These are phyloP conservation scores for Serinus canaria DNA, from an alignment of 2,113 vertebrate species.

Conservation along the genomic window DNA sequence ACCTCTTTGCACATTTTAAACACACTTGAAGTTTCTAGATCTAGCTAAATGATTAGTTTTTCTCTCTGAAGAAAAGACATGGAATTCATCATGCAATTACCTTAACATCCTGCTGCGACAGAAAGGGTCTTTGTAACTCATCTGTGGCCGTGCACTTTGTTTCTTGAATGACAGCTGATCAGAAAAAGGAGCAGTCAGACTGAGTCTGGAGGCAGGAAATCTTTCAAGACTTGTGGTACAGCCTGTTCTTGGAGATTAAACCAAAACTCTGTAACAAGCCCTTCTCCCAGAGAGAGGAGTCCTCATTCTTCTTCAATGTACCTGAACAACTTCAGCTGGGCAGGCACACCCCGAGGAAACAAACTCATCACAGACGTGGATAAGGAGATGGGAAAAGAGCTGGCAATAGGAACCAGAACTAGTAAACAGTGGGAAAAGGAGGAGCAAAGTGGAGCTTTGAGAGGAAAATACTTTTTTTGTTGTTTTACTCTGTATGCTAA, in stretches of 20 bases:
- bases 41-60: not conserved
- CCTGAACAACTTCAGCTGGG: not conserved
- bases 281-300: not conserved
- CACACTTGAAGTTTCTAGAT: not conserved
- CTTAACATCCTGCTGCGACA: not conserved
- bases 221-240: not conserved
- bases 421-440: not conserved
- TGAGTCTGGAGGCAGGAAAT: rapidly evolving
- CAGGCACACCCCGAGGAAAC: not conserved
- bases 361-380: not conserved
- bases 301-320: not conserved
- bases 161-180: not conserved
- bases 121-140: not conserved
- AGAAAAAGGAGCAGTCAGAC: not conserved
- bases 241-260: not conserved
- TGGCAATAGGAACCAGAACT: not conserved
- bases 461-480: not conserved
- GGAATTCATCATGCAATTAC: not conserved
- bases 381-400: not conserved
- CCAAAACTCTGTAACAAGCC: not conserved
- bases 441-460: not conserved
- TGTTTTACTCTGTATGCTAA: not conserved
- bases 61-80: not conserved
- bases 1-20: not conserved
- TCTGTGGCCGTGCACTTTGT: rapidly evolving